Base-by-base conservation (phyloP, 2,113 vertebrate species). In the Tapirus terrestris region DNA sequence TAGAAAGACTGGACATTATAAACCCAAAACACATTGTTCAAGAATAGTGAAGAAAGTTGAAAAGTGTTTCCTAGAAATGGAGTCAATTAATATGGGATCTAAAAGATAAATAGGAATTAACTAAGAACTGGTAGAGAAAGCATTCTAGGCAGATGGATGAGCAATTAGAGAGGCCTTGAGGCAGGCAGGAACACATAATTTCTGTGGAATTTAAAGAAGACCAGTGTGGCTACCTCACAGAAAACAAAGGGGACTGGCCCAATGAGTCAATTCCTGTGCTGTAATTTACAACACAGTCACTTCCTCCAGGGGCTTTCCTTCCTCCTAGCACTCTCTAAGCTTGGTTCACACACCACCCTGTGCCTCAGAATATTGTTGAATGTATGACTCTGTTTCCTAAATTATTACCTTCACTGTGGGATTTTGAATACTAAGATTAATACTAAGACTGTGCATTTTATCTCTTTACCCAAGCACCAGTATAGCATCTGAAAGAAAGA, bases 151-250 rank as follows among this genome's bases (percentile, higher is more conserved):
- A 6, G 12, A 51, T 56, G 11, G 3, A 36, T 56, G 51, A 80
- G 8, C 82, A 51, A 25, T 33, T 67, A 85, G 31, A n/a, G 61
- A 36, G 31, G 45, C 33, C 0, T 2, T 51, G 12, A 51, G 3
- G 43, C 23, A 7, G 20, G 16, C 12, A 51, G 13, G 31, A 51
- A 4, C 2, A 0, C 16, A 0, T 25, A 4, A 67, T 36, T 70
- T 36, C 20, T 56, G 33, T 25, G 20, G 31, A 56, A 36, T 80
- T 51, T 14, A 80, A 80, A 56, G 76, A 14, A 33, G 53, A 56
- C 33, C 51, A 56, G 3, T 25, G 20, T 8, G 51, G 20, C 51
- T 36, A 51, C 6, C 33, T 8, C 14, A 23, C 8, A 56, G 36
- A 53, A 2, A 2, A 2, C 51, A 53, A 14, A 53, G 13, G 51